Conservation (phyloP, 2,888 invertebrate species). For the Epinotia demarniana region DNA sequence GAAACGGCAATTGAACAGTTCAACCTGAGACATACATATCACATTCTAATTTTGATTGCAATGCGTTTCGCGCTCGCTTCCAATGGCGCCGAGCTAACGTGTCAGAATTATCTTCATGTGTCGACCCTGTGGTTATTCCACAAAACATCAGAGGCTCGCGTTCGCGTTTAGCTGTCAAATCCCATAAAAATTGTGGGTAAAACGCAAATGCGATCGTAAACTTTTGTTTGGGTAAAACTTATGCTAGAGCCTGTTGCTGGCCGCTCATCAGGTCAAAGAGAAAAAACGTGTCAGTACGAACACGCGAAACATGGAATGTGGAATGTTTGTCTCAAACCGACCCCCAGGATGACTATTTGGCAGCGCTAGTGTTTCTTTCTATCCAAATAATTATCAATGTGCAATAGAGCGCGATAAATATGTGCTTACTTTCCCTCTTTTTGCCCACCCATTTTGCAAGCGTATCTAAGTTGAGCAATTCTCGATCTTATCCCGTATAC, state of each 20-base stretch:
- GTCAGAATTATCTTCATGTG: neutral
- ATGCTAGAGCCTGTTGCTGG: too few relatives aligned
- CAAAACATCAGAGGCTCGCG: too few relatives aligned
- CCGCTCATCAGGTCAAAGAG: too few relatives aligned
- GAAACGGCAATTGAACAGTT: constrained; percentile 8
- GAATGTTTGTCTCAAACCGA: neutral
- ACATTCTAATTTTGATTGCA: neutral
- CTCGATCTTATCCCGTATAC: constrained; percentile 10
- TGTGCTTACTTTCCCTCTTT: constrained; percentile 45
- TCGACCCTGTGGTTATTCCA: too few relatives aligned
- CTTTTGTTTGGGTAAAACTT: too few relatives aligned
- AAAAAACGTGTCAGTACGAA: neutral
- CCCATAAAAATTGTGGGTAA: too few relatives aligned
- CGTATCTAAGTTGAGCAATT: constrained; percentile 6
- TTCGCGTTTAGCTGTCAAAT: too few relatives aligned
- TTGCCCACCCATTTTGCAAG: constrained; percentile 17
- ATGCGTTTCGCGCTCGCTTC: neutral
- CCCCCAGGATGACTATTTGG: constrained; percentile 30
- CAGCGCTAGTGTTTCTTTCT: constrained; percentile 29
- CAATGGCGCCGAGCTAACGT: neutral
- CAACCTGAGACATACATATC: neutral
- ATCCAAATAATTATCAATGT: constrained; percentile 38
- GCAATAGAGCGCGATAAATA: constrained; percentile 43
- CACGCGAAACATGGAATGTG: neutral
- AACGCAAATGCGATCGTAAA: too few relatives aligned